Evolutionary conservation across 2,113 vertebrate genomes (phyloP).

Genomic region (Percopsis transmontana): DNA sequence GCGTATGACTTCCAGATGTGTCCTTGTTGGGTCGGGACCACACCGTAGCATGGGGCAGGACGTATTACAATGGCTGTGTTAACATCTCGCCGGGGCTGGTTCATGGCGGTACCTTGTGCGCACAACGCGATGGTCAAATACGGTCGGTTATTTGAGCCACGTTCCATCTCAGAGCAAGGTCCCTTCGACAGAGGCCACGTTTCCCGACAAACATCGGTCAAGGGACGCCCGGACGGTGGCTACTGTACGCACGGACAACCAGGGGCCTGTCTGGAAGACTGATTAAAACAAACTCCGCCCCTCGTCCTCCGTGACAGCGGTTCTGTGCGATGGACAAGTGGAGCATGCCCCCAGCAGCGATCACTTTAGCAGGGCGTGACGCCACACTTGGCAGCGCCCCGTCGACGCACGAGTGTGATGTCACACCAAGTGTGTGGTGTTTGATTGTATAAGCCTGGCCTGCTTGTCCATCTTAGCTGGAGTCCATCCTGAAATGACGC

Average conservation of each 20-base stretch:
- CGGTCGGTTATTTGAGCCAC: too few relatives aligned
- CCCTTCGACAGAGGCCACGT: background rate
- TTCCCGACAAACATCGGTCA: constrained; percentile 5
- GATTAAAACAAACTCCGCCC: background rate
- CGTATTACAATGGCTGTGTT: constrained; percentile 33
- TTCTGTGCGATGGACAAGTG: too few relatives aligned
- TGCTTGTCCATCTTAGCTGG: too few relatives aligned
- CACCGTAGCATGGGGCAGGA: constrained; percentile 8
- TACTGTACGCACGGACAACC: constrained; percentile 13
- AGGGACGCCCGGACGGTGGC: background rate
- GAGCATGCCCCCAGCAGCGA: too few relatives aligned
- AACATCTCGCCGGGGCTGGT: constrained; percentile 27
- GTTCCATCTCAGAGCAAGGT: constrained; percentile 12
- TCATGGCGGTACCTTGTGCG: constrained; percentile 4
- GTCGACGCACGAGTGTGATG: too few relatives aligned
- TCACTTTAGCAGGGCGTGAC: too few relatives aligned
- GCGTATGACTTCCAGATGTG: background rate
- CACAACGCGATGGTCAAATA: constrained; percentile 9
- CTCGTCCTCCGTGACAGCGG: too few relatives aligned
- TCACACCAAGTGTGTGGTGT: too few relatives aligned
- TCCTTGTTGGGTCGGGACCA: constrained; percentile 6
- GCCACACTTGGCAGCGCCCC: too few relatives aligned
- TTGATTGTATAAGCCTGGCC: too few relatives aligned
- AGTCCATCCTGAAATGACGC: too few relatives aligned
- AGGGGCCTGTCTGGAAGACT: constrained; percentile 35